These are phyloP conservation scores for Drosophila nannoptera DNA, from an alignment of 1,140 invertebrate genomes.

Conservation along the genomic window DNA sequence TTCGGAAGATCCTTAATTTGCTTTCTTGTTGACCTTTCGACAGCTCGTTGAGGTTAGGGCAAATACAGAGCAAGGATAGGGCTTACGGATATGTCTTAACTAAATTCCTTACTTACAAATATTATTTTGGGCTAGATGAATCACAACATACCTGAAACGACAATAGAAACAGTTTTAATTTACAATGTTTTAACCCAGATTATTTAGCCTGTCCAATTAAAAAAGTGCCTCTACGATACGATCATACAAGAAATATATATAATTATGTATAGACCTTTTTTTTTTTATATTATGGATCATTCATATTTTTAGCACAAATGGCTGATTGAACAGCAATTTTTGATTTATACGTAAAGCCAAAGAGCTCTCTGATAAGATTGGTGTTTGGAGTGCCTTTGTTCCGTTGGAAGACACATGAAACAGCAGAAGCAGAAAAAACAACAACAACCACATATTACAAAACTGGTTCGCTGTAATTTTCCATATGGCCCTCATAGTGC, in stretches of 20 bases:
- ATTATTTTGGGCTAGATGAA: slow-evolving; percentile 2
- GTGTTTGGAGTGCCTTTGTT: slow-evolving; percentile 19
- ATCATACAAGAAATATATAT: neutral
- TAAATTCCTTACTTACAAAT: neutral
- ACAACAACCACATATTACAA: slow-evolving; percentile 10
- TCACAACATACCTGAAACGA: slow-evolving; percentile 57
- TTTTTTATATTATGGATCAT: slow-evolving; percentile 34
- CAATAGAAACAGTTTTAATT: slow-evolving; percentile 15
- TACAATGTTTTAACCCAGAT: slow-evolving; percentile 6
- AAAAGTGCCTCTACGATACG: slow-evolving; percentile 8
- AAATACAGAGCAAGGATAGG: too few relatives aligned
- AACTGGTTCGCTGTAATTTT: slow-evolving; percentile 70
- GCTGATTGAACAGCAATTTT: slow-evolving; percentile 8
- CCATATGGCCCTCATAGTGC: slow-evolving; percentile 54
- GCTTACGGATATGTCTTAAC: too few relatives aligned
- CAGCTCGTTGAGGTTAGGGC: too few relatives aligned
- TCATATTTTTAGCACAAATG: slow-evolving; percentile 42
- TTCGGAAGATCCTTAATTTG: too few relatives aligned
- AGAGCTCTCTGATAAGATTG: slow-evolving; percentile 57
- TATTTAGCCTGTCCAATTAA: slow-evolving; percentile 3
- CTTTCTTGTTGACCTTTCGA: too few relatives aligned
- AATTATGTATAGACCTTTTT: neutral
- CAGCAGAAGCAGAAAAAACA: slow-evolving; percentile 24
- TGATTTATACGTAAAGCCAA: slow-evolving; percentile 33
- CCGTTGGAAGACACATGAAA: slow-evolving; percentile 28